phyloP scores from a whole-genome alignment of 2,113 vertebrate genomes.

The Micronisus gabar region DNA sequence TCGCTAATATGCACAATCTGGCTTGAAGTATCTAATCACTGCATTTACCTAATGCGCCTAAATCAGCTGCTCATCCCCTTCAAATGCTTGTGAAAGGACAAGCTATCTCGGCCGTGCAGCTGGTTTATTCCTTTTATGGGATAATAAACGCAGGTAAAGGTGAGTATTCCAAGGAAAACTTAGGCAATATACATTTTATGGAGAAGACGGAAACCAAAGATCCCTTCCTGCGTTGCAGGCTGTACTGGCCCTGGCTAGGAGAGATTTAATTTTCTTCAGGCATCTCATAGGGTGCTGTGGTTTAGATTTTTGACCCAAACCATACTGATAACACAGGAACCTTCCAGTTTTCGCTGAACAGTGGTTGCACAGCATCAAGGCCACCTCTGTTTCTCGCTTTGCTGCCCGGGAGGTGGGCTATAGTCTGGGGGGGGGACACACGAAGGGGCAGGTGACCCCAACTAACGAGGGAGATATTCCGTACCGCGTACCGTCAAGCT shows the following conservation, averaged over 20 bases:
- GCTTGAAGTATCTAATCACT: background rate
- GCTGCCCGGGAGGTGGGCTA: too few species aligned
- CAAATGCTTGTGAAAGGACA: background rate
- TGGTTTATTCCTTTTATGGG: background rate
- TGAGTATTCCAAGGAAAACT: background rate
- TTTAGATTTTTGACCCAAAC: background rate
- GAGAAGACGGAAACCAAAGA: background rate
- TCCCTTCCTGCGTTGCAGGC: background rate
- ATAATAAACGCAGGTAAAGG: background rate
- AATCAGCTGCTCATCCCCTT: background rate
- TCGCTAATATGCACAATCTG: background rate
- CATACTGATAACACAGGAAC: background rate
- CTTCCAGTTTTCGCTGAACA: background rate
- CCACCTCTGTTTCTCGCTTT: fast-evolving
- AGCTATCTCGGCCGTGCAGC: background rate
- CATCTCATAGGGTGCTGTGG: background rate
- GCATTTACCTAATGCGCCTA: background rate
- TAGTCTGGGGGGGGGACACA: background rate
- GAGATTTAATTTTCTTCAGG: background rate
- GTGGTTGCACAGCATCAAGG: background rate
- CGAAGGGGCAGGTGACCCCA: fast-evolving
- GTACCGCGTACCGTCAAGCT: fast-evolving
- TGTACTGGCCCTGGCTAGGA: background rate
- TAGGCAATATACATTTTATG: background rate
- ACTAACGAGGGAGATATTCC: background rate